Base-by-base conservation (phyloP, 2,113 vertebrate genomes). In the Tragulus kanchil region DNA sequence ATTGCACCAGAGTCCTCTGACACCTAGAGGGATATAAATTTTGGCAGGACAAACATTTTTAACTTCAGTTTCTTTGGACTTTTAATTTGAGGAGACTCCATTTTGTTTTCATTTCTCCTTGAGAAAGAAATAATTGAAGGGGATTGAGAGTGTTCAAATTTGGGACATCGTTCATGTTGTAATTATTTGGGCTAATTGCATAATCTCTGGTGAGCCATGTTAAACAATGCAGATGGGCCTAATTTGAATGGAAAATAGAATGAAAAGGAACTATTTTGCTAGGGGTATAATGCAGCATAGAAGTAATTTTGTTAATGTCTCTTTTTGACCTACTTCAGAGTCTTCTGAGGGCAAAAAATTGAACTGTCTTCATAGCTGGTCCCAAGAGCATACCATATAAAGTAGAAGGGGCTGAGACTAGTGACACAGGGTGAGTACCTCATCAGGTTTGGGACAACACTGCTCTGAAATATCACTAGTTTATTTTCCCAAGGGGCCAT, bases 161-260 rank as follows among this genome's bases (percentile, higher is more conserved):
- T 89, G 79, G 75, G 87, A 23, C 87, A 94, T 93, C n/a, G 42
- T 96, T 97, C 64, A 73, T 90, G 17, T 85, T 90, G 59, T 95
- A 96, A 96, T 95, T 96, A 81, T 96, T 97, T 96, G 85, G 65
- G 75, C 45, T 97, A 97, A 97, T 96, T 97, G 36, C 12, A 65
- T 93, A 96, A 96, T 96, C 75, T 94, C 87, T 96, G 52, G 77
- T 71, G 92, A 90, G 48, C 82, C 92, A 87, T 95, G 83, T 96
- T 92, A 95, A 96, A 95, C 94, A 95, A 96, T 95, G 67, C 75
- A 96, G 82, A 97, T 82, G 69, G 50, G 94, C 58, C 90, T 79
- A 89, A 93, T 93, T 91, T 95, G 48, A 92, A 93, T 86, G 58
- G 84, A 96, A 96, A 96, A 90, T 96, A 26, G 56, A 96, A 95